phyloP scores from a whole-genome alignment of 2,113 vertebrate genomes.

The Clarias macrocephalus region DNA sequence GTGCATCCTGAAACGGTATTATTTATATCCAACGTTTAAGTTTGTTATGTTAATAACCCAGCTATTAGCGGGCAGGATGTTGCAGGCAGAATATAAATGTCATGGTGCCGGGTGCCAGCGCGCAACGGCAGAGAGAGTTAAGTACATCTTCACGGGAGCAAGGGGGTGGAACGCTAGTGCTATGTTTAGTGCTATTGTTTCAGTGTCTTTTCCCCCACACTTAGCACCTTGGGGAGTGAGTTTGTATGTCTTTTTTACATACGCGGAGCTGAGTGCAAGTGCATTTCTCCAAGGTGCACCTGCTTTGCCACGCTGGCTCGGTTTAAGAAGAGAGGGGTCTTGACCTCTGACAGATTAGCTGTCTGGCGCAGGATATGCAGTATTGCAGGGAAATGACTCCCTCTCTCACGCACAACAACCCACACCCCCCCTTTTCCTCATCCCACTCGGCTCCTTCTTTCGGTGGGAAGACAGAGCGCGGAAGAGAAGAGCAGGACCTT shows the following conservation, averaged over 20 bases:
- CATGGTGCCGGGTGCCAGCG: slow-evolving; percentile 87
- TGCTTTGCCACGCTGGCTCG: slow-evolving; percentile 34
- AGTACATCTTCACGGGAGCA: slow-evolving; percentile 82
- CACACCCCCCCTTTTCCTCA: neutral
- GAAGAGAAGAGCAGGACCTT: slow-evolving; percentile 40
- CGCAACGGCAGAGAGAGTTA: slow-evolving; percentile 82
- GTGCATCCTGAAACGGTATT: slow-evolving; percentile 96
- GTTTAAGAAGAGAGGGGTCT: slow-evolving; percentile 12
- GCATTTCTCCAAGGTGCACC: slow-evolving; percentile 32
- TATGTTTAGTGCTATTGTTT: slow-evolving; percentile 62
- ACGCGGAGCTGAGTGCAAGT: neutral
- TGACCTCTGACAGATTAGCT: slow-evolving; percentile 46
- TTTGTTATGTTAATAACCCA: slow-evolving; percentile 99
- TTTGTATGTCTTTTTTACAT: slow-evolving; percentile 15
- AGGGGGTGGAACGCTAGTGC: slow-evolving; percentile 61
- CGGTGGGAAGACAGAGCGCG: neutral
- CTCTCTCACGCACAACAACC: neutral
- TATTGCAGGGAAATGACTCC: slow-evolving; percentile 14
- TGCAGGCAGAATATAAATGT: slow-evolving; percentile 92
- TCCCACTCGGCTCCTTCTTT: slow-evolving; percentile 12
- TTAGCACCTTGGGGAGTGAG: slow-evolving; percentile 56
- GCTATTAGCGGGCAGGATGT: slow-evolving; percentile 97
- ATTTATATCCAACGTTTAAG: slow-evolving; percentile 99
- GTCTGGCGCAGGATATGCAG: slow-evolving; percentile 27
- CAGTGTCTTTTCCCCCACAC: slow-evolving; percentile 37